Base-by-base conservation (phyloP, 2,888 invertebrate genomes). In the Drosophila atroscutellata region DNA sequence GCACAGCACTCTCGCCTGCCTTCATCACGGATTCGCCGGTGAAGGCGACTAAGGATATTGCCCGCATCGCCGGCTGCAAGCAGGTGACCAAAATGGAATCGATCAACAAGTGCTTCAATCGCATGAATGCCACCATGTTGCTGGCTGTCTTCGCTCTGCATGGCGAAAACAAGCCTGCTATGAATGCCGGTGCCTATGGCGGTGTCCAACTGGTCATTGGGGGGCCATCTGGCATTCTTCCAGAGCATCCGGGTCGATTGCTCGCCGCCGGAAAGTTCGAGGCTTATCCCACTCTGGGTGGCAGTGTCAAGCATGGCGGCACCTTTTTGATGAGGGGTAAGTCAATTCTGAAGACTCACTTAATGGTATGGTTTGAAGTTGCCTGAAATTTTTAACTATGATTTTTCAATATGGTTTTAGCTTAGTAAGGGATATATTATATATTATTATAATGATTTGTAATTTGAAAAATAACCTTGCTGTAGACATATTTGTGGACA, bases 1-100 rank as follows among this genome's bases (percentile, higher is more conserved):
- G 94, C 2, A 93, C 94, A 11, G 93, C 94, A 0, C 77, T 94
- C 2, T 93, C 94, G 54, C 93, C 93, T 1, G 94, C 94, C 88
- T 94, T 94, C 24, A 92, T 94, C 24, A 94, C 94, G 64, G 89
- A 91, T 15, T 83, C 93, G 24, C 94, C 94, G 0, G 63, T 92
- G 42, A 61, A 79, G 2, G 90, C 92, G 18, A 91, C 93, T 3
- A 91, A 81, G 64, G 91, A 92, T 26, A 92, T 94, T 55, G 93
- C 91, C 0, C 80, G 83, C 39, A 78, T 90, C 26, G 92, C 92
- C 11, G 93, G 93, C 28, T 94, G 93, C 78, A 92, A 90, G 56
- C 88, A 89, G 51, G 50, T 91, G 7, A 75, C 82, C 2, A 90
- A 91, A 60, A 49, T 91, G 26, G 84, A 91, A 0, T 80, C 90